phyloP scores from a whole-genome alignment of 2,113 vertebrate species.

The Malaclemys terrapin region DNA sequence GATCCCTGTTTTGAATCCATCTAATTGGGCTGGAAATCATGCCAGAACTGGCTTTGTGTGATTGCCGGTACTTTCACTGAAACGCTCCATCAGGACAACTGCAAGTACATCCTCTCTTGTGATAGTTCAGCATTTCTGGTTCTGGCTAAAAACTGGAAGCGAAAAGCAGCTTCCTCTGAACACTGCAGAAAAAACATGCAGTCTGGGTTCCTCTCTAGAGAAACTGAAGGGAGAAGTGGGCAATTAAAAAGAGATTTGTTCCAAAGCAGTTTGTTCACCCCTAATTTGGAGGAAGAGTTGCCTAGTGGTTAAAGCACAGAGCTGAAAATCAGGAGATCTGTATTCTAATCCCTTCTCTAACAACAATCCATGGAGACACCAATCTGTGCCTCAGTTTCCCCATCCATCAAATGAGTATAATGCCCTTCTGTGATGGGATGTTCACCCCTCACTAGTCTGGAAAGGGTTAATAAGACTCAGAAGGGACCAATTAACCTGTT shows the following conservation, averaged over 20 bases:
- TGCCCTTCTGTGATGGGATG: not conserved
- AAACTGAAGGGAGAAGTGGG: conserved; percentile 47
- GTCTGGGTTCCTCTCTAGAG: conserved; percentile 39
- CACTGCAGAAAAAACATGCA: conserved; percentile 13
- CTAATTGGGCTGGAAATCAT: not conserved
- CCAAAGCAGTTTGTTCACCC: conserved; percentile 3
- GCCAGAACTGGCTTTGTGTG: not conserved
- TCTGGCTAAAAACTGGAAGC: conserved; percentile 50
- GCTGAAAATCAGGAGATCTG: not conserved
- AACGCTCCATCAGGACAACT: not conserved
- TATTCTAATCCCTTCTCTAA: not conserved
- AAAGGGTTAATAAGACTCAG: not conserved
- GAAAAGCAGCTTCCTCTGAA: conserved; percentile 37
- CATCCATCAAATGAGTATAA: not conserved
- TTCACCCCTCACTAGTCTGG: not conserved
- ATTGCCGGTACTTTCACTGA: not conserved
- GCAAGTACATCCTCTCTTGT: not conserved
- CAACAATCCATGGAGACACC: not conserved
- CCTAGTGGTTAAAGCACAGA: not conserved
- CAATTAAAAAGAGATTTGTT: conserved; percentile 34
- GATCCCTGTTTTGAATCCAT: not conserved
- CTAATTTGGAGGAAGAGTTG: not conserved
- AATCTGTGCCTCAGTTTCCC: not conserved
- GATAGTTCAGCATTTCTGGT: conserved; percentile 41
- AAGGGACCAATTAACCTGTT: not conserved